Conservation (phyloP, 2,797 vertebrate species). For the Carapus acus region DNA sequence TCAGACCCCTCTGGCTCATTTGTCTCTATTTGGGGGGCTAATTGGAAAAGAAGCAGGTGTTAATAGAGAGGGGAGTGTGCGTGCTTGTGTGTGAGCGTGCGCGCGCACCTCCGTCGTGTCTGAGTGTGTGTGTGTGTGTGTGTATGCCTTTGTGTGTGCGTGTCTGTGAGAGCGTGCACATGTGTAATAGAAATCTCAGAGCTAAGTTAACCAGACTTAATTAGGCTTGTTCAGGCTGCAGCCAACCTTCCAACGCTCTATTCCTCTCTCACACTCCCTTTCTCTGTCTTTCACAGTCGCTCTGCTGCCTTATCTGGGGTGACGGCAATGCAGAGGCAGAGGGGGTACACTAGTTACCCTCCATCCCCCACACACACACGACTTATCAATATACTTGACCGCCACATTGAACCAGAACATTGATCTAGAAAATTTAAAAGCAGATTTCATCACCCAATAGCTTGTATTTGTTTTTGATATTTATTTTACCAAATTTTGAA, state of each 20-base stretch:
- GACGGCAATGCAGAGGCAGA: constrained; percentile 41
- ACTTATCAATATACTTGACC: too few species aligned
- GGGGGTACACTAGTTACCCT: too few species aligned
- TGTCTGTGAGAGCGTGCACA: constrained; percentile 35
- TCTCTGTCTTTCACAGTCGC: too few species aligned
- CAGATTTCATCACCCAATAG: too few species aligned
- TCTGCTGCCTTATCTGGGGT: constrained; percentile 39
- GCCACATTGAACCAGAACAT: too few species aligned
- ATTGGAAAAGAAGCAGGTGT: constrained; percentile 85
- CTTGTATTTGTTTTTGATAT: too few species aligned
- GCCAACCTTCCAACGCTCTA: constrained; percentile 53
- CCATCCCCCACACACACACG: too few species aligned
- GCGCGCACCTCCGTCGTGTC: too few species aligned
- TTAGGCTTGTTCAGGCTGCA: constrained; percentile 69
- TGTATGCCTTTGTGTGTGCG: constrained; percentile 3
- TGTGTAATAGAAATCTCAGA: constrained; percentile 72
- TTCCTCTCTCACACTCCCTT: constrained; percentile 39
- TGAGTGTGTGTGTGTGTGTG: constrained; percentile 13
- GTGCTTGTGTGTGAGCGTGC: constrained; percentile 32
- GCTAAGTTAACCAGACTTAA: constrained; percentile 77
- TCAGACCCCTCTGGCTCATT: constrained; percentile 79
- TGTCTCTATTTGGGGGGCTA: constrained; percentile 84
- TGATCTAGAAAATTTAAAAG: too few species aligned
- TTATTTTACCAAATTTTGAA: too few species aligned
- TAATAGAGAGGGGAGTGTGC: constrained; percentile 73